Evolutionary conservation across 2,113 vertebrate genomes (phyloP).

Genomic region (Pluvianellus socialis): DNA sequence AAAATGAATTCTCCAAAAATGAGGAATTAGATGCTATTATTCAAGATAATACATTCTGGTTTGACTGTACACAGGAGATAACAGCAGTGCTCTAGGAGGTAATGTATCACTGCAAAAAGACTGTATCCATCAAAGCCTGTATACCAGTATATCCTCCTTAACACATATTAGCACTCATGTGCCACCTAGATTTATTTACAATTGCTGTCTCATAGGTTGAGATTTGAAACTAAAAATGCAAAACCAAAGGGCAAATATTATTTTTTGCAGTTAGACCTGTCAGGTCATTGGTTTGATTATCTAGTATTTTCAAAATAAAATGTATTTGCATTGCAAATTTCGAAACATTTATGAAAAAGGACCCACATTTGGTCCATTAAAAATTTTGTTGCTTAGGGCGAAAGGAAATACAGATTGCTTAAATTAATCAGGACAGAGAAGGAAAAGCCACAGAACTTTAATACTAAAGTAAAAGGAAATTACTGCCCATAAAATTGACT

Average conservation of each 20-base stretch:
- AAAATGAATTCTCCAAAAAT: conserved; percentile 29
- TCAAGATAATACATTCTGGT: conserved; percentile 1
- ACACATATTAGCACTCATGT: neutral
- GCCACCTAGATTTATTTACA: neutral
- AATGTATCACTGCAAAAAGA: neutral
- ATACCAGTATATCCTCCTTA: neutral
- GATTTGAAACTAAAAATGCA: neutral
- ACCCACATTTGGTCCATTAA: neutral
- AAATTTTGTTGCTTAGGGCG: neutral
- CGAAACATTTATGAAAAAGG: neutral
- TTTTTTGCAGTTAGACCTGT: neutral
- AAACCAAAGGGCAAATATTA: neutral
- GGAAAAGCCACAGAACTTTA: neutral
- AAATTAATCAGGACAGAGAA: neutral
- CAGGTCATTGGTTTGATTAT: neutral
- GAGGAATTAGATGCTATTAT: conserved; percentile 45
- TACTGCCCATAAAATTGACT: neutral
- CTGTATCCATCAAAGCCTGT: neutral
- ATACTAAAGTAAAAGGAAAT: neutral
- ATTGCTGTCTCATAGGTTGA: neutral
- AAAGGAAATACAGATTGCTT: neutral
- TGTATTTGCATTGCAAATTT: neutral
- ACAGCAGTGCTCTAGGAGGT: neutral
- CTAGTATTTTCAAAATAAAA: neutral
- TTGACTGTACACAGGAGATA: conserved; percentile 23